These are phyloP conservation scores for Glyphotaelius pellucidus DNA, from an alignment of 2,888 invertebrate genomes.

Conservation along the genomic window DNA sequence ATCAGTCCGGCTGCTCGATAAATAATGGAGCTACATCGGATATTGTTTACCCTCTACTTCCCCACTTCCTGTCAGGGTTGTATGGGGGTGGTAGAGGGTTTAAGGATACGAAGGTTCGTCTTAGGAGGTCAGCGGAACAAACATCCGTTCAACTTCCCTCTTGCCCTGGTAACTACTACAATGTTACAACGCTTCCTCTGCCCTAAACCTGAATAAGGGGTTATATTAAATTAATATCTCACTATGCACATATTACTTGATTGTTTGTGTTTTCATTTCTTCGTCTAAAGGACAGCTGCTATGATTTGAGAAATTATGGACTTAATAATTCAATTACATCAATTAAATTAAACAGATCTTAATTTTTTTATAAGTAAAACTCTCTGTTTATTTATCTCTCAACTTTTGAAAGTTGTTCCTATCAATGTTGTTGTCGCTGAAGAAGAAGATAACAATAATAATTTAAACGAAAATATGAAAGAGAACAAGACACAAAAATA, in stretches of 20 bases:
- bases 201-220: background rate
- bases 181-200: background rate
- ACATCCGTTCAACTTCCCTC: background rate
- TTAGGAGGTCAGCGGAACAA: slow-evolving; percentile 2
- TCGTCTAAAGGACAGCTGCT: background rate
- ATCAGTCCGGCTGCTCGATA: background rate
- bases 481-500: too few species aligned
- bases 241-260: background rate
- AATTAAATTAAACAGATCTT: too few species aligned
- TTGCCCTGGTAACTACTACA: background rate
- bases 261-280: background rate
- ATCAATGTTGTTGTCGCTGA: too few species aligned
- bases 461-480: too few species aligned
- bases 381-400: too few species aligned
- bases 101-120: background rate
- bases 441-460: too few species aligned
- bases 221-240: background rate
- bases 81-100: background rate
- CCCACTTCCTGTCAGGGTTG: background rate
- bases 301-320: background rate
- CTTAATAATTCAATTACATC: too few species aligned
- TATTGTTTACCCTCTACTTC: background rate
- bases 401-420: too few species aligned
- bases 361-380: too few species aligned
- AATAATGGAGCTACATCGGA: background rate